A percentile compares a stretch with the other conserved stretches of the same genome.
phyloP scores from a whole-genome alignment of 2,888 invertebrate species.

The Mimumesa dahlbomi region DNA sequence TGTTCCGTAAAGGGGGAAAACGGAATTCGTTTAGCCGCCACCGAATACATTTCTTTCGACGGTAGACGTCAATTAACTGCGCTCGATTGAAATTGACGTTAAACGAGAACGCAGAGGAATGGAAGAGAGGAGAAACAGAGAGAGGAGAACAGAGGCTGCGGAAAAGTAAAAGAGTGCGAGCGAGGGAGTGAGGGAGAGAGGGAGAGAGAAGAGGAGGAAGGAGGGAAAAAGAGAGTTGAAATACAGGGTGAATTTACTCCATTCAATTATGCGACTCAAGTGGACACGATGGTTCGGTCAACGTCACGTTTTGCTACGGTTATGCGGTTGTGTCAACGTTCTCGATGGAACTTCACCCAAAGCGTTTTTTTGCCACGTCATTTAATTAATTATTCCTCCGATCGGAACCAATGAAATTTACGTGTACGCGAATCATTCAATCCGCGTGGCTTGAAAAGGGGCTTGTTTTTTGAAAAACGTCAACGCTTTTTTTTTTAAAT shows the following conservation, averaged over 20 bases:
- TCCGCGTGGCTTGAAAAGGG: constrained; percentile 10
- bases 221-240: constrained; percentile 11
- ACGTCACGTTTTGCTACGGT: constrained; percentile 58
- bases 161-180: constrained; percentile 3
- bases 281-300: constrained; percentile 54
- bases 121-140: constrained; percentile 32
- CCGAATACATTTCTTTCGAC: constrained; percentile 65
- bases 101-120: constrained; percentile 47
- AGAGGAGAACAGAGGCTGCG: constrained; percentile 17
- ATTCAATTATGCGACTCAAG: constrained; percentile 64
- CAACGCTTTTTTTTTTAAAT: neutral
- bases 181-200: neutral
- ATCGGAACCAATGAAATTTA: constrained; percentile 23
- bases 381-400: constrained; percentile 49
- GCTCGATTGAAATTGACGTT: constrained; percentile 62
- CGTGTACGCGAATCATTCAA: constrained; percentile 1
- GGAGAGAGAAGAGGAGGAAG: neutral
- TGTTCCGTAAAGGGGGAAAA: constrained; percentile 27
- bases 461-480: neutral
- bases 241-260: constrained; percentile 55
- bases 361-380: constrained; percentile 51
- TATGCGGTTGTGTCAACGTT: constrained; percentile 28
- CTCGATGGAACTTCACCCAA: constrained; percentile 36
- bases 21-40: constrained; percentile 62
- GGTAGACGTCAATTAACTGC: constrained; percentile 63